Percentiles rank a stretch among this genome's conserved stretches.
phyloP scores from a whole-genome alignment of 2,797 vertebrate genomes.

The Falco berigora region DNA sequence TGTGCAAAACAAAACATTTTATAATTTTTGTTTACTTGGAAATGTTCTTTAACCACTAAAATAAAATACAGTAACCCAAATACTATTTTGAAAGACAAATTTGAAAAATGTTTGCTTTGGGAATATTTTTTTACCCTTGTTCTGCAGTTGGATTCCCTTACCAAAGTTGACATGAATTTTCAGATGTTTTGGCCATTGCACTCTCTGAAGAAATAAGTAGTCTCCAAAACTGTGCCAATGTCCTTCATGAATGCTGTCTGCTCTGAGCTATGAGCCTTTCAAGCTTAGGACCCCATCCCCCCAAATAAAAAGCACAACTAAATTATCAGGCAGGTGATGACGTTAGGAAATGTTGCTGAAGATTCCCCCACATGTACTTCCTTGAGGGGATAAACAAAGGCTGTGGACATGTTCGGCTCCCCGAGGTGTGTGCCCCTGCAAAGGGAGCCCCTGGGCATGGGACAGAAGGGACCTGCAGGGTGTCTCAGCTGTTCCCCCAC shows the following conservation, averaged over 20 bases:
- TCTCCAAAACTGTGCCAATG: background rate
- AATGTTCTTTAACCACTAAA: background rate
- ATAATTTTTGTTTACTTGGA: background rate
- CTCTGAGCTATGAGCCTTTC: background rate
- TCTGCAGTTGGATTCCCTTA: background rate
- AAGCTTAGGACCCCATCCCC: background rate
- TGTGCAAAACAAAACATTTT: background rate
- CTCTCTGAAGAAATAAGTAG: background rate
- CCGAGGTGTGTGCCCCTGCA: accelerated
- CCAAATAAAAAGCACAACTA: background rate
- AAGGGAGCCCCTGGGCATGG: background rate
- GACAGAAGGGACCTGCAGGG: background rate
- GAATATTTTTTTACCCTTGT: background rate
- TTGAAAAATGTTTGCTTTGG: background rate
- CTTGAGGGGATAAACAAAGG: background rate
- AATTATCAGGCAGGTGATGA: background rate
- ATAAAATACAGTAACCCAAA: background rate
- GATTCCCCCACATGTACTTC: background rate
- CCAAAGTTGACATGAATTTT: background rate
- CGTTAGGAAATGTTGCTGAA: background rate
- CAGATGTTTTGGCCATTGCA: background rate
- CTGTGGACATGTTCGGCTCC: background rate
- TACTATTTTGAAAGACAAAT: background rate
- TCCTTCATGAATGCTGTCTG: background rate
- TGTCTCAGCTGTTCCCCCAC: too few relatives aligned